Percentiles rank a stretch among this genome's conserved stretches.
Evolutionary conservation across 2,113 vertebrate species (phyloP).

Genomic region (Pionites leucogaster): DNA sequence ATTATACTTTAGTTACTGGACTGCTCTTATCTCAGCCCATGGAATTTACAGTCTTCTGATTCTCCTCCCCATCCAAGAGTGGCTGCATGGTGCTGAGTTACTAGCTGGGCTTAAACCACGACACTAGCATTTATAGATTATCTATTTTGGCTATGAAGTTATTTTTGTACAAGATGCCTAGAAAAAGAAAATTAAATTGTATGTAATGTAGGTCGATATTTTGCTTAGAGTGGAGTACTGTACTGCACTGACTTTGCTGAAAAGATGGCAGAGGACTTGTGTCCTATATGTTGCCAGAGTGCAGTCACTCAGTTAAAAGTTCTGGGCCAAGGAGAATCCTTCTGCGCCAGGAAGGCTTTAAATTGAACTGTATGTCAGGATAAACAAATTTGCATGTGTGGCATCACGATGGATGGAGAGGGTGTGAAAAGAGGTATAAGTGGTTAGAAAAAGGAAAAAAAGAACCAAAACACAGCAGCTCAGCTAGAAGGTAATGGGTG

Average conservation of each 20-base stretch:
- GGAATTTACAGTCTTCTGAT: neutral
- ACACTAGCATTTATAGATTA: neutral
- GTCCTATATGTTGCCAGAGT: neutral
- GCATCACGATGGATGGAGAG: neutral
- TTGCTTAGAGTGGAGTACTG: neutral
- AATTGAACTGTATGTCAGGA: neutral
- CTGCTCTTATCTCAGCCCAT: neutral
- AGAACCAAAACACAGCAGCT: accelerated
- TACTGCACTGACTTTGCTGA: neutral
- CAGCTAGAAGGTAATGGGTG: neutral
- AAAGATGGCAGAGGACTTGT: neutral
- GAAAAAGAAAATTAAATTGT: neutral
- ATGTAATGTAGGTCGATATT: neutral
- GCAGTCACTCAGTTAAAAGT: neutral
- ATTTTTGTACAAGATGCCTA: neutral
- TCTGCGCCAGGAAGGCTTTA: neutral
- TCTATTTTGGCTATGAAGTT: neutral
- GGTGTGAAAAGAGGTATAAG: neutral
- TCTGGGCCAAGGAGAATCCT: neutral
- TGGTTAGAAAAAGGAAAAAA: neutral
- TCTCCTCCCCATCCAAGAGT: neutral
- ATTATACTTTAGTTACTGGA: neutral
- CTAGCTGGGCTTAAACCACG: neutral
- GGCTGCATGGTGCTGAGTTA: neutral
- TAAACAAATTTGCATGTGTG: neutral